A percentile compares a stretch with the other conserved stretches of the same genome.
phyloP scores from a whole-genome alignment of 2,797 vertebrate species.

The Gouania willdenowi region DNA sequence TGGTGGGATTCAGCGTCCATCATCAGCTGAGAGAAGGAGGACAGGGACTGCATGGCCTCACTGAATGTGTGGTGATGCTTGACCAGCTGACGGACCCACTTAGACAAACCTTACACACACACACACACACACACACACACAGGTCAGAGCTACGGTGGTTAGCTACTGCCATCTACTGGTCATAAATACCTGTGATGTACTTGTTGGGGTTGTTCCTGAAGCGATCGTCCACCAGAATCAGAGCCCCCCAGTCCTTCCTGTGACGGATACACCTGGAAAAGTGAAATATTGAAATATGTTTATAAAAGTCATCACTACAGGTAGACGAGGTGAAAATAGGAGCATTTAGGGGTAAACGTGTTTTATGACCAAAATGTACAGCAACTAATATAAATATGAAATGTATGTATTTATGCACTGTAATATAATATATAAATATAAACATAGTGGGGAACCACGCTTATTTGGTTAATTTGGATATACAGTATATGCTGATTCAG shows the following conservation, averaged over 20 bases:
- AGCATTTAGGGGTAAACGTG: no score
- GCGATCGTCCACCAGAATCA: constrained; percentile 93
- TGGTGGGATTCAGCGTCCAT: no score
- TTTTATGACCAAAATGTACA: no score
- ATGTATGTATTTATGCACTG: no score
- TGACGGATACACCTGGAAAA: constrained; percentile 90
- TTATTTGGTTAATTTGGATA: no score
- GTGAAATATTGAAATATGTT: no score
- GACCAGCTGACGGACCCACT: constrained; percentile 93
- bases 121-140: constrained; percentile 3
- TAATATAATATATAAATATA: no score
- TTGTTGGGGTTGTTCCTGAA: constrained; percentile 86
- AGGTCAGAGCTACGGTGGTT: constrained; percentile 24
- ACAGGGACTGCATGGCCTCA: constrained; percentile 82
- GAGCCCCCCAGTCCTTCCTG: constrained; percentile 93
- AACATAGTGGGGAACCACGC: no score
- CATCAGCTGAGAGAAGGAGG: constrained; percentile 60
- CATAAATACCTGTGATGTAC: constrained; percentile 82
- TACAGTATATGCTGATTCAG: no score
- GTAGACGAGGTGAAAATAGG: no score
- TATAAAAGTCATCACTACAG: no score
- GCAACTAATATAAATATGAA: no score
- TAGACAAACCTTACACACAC: constrained; percentile 84
- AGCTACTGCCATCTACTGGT: constrained; percentile 76
- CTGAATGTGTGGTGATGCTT: constrained; percentile 83